Percentiles rank a stretch among this genome's conserved stretches.
phyloP scores from a whole-genome alignment of 2,797 vertebrate genomes.

The Halcyon badia region DNA sequence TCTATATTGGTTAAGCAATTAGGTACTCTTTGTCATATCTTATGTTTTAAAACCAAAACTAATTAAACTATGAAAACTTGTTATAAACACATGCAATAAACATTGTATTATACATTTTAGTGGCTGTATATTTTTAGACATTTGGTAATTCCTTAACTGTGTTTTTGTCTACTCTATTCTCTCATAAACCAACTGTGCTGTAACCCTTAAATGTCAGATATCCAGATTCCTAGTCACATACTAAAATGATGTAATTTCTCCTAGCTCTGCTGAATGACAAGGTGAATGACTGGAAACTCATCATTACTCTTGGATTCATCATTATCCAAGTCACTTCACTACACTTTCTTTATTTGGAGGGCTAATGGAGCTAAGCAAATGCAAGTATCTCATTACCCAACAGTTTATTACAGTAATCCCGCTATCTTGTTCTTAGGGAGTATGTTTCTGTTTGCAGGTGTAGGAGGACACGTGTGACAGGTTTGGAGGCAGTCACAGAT shows the following conservation, averaged over 20 bases:
- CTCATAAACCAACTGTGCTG: neutral
- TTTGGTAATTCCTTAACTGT: neutral
- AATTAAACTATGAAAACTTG: neutral
- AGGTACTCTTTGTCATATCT: neutral
- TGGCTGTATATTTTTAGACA: neutral
- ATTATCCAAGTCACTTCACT: neutral
- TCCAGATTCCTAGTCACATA: neutral
- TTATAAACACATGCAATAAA: neutral
- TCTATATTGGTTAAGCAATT: neutral
- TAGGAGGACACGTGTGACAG: neutral
- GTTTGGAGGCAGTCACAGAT: neutral
- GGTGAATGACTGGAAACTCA: neutral
- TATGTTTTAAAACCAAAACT: neutral
- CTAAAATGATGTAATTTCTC: neutral
- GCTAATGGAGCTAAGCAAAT: neutral
- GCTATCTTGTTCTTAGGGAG: neutral
- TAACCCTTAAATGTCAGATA: neutral
- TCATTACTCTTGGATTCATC: neutral
- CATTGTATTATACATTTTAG: neutral
- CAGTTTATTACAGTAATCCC: neutral
- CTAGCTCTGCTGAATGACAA: neutral
- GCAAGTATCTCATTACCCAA: neutral
- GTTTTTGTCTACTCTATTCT: neutral
- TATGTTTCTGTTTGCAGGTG: neutral
- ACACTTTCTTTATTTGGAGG: neutral